phyloP scores from a whole-genome alignment of 1,140 invertebrate genomes.

The Meloidogyne exigua region DNA sequence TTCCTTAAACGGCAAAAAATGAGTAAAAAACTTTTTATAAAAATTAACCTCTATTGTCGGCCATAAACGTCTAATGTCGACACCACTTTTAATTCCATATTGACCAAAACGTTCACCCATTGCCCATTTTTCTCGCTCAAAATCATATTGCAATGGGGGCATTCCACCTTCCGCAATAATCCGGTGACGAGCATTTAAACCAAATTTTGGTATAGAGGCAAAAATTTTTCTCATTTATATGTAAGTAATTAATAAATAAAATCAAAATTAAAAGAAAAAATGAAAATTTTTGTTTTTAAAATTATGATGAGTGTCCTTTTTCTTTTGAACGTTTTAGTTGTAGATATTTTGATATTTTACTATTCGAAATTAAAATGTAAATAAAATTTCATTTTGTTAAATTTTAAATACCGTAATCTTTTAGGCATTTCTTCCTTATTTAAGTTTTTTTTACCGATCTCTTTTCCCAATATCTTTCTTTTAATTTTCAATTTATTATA shows the following conservation, averaged over 20 bases:
- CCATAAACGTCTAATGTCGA: constrained; percentile 55
- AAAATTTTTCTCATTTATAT: background rate
- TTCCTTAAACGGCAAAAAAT: constrained; percentile 42
- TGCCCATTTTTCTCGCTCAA: constrained; percentile 44
- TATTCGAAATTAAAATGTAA: too few relatives aligned
- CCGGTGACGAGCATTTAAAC: constrained; percentile 52
- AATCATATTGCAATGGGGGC: constrained; percentile 58
- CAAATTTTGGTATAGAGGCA: constrained; percentile 17
- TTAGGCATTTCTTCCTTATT: too few relatives aligned
- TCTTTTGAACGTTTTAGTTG: too few relatives aligned
- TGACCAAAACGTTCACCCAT: constrained; percentile 50
- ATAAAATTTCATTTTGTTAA: too few relatives aligned
- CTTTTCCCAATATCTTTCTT: too few relatives aligned
- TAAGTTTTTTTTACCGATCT: too few relatives aligned
- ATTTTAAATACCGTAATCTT: too few relatives aligned
- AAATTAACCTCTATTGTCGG: constrained; percentile 56
- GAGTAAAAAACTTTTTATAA: background rate
- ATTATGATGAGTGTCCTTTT: too few relatives aligned
- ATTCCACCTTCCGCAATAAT: constrained; percentile 55
- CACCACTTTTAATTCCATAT: constrained; percentile 50
- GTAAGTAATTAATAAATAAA: background rate
- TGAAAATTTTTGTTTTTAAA: background rate
- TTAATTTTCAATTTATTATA: too few relatives aligned
- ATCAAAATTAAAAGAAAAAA: background rate
- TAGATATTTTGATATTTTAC: too few relatives aligned